These are phyloP conservation scores for Bos taurus DNA, from an alignment of 2,113 vertebrate genomes.

Conservation along the genomic window DNA sequence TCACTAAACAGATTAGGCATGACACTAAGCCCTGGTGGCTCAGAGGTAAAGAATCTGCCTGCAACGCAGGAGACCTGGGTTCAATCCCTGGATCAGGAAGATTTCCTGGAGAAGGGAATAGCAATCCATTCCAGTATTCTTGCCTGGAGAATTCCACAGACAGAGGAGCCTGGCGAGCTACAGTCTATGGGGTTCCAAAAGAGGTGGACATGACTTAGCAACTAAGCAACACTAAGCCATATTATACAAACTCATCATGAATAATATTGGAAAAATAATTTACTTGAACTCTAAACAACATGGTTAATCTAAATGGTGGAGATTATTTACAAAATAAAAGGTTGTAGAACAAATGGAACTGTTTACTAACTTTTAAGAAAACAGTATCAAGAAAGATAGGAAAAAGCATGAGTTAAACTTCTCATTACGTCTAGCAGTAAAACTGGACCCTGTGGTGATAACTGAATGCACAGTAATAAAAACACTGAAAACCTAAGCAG, in stretches of 20 bases:
- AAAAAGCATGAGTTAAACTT: neutral
- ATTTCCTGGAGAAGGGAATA: neutral
- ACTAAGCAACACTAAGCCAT: neutral
- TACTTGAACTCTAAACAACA: neutral
- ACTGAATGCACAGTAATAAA: slow-evolving; percentile 12
- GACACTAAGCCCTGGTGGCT: neutral
- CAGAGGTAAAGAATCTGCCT: neutral
- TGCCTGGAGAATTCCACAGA: neutral
- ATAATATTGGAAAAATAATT: slow-evolving; percentile 2
- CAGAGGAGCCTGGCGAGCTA: neutral
- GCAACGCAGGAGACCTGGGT: neutral
- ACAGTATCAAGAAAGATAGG: neutral
- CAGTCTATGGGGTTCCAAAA: neutral
- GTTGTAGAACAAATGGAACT: slow-evolving; percentile 7
- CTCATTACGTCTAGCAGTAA: slow-evolving; percentile 9
- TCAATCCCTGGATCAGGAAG: neutral
- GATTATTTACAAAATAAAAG: slow-evolving; percentile 45
- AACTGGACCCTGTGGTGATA: slow-evolving; percentile 9
- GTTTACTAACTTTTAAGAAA: slow-evolving; percentile 19
- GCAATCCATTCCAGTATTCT: neutral
- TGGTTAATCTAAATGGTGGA: neutral
- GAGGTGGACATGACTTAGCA: neutral
- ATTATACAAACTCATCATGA: neutral
- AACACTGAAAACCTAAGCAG: slow-evolving; percentile 14
- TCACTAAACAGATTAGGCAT: neutral